Percentiles rank a stretch among this genome's conserved stretches.
These are phyloP conservation scores for Scaptomyza montana DNA, from an alignment of 1,140 invertebrate species.

Conservation along the genomic window DNA sequence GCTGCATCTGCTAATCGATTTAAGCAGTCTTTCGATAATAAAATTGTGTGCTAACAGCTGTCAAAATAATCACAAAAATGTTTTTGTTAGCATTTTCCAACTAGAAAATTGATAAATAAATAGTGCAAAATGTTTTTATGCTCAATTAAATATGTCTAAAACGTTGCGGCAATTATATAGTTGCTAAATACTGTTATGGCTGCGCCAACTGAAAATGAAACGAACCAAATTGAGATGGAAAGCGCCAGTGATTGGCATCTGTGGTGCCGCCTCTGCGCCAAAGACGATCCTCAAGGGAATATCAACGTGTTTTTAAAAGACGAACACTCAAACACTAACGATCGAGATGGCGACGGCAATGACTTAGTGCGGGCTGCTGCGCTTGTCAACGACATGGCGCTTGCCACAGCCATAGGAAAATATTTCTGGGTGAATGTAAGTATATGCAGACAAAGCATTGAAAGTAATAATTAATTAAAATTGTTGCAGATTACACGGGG, in stretches of 20 bases:
- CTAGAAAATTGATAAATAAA: slow-evolving; percentile 3
- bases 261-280: slow-evolving; percentile 81
- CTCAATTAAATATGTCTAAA: neutral
- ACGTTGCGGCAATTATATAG: neutral
- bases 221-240: neutral
- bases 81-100: slow-evolving; percentile 20
- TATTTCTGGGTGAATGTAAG: slow-evolving; percentile 76
- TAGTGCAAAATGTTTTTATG: neutral
- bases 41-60: slow-evolving; percentile 18
- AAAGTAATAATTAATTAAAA: neutral
- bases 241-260: slow-evolving; percentile 46
- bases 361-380: neutral
- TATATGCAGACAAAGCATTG: neutral
- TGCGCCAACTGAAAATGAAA: slow-evolving; percentile 15
- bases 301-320: slow-evolving; percentile 69
- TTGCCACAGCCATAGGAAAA: slow-evolving; percentile 70
- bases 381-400: slow-evolving; percentile 27
- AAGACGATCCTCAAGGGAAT: slow-evolving; percentile 63
- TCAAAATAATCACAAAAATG: slow-evolving; percentile 18
- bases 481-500: slow-evolving; percentile 53
- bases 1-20: neutral
- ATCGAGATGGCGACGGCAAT: neutral
- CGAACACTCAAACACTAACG: slow-evolving; percentile 42
- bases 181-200: slow-evolving; percentile 40
- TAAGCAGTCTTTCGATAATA: neutral